These are phyloP conservation scores for Stichodactyla mertensii DNA, from an alignment of 64 coral and sea anemone genomes.

Conservation along the genomic window DNA sequence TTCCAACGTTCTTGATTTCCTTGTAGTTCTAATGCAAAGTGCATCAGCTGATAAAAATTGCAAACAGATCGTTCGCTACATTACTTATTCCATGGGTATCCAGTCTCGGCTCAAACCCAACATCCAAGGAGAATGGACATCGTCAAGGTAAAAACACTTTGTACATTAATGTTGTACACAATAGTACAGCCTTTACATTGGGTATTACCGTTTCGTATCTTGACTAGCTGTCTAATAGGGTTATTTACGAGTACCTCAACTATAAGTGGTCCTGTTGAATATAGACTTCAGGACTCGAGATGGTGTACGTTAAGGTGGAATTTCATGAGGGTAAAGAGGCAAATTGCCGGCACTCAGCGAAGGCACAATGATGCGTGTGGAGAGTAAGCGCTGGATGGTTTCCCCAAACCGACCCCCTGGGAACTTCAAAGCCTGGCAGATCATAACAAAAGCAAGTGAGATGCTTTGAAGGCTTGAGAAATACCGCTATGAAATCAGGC, in stretches of 20 bases:
- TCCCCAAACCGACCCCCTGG: slow-evolving; percentile 2
- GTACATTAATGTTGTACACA: background rate
- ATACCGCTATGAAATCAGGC: background rate
- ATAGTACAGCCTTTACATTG: background rate
- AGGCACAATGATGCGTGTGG: background rate
- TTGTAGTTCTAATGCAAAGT: slow-evolving; percentile 33
- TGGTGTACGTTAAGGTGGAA: background rate
- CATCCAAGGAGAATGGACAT: slow-evolving; percentile 50
- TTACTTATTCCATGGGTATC: slow-evolving; percentile 33
- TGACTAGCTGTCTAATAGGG: background rate
- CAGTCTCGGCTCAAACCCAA: background rate
- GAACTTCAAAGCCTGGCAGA: background rate
- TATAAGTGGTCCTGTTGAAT: slow-evolving; percentile 5
- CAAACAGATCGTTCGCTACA: slow-evolving; percentile 34
- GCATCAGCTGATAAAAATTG: slow-evolving; percentile 29
- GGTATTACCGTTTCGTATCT: background rate
- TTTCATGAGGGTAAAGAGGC: background rate
- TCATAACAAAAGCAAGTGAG: background rate
- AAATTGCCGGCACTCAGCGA: background rate
- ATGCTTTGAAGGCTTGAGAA: background rate
- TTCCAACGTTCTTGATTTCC: slow-evolving; percentile 39
- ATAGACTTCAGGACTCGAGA: background rate
- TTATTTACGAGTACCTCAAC: background rate
- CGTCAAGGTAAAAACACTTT: slow-evolving; percentile 24
- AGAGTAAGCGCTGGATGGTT: background rate